phyloP scores from a whole-genome alignment of 2,113 vertebrate genomes.

The Pteruthius melanotis region DNA sequence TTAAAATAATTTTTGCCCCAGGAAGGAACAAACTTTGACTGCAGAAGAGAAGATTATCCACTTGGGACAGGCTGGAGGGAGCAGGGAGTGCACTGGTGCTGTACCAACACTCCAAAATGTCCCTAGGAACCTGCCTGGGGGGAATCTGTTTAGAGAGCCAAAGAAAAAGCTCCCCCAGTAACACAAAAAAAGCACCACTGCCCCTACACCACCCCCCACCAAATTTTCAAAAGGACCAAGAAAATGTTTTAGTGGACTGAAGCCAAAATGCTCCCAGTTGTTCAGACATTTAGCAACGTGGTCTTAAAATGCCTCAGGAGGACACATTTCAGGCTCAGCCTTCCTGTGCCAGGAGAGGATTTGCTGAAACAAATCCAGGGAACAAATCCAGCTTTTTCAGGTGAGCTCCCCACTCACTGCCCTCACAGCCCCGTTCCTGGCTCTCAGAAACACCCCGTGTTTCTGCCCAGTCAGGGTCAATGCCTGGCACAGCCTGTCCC shows the following conservation, averaged over 20 bases:
- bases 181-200: not conserved
- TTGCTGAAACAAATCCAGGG: not conserved
- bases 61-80: not conserved
- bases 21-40: not conserved
- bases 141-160: not conserved
- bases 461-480: accelerated
- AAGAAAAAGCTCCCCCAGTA: not conserved
- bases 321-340: not conserved
- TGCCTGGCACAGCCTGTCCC: not conserved
- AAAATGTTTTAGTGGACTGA: not conserved
- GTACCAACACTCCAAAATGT: not conserved
- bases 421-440: accelerated
- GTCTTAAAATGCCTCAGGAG: not conserved
- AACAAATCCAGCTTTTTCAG: not conserved
- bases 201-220: too few species aligned
- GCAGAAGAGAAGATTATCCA: not conserved
- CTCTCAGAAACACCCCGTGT: accelerated
- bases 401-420: not conserved
- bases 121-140: not conserved
- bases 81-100: not conserved
- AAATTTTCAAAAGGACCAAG: not conserved
- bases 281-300: not conserved
- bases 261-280: not conserved
- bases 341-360: not conserved
- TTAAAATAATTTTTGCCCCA: not conserved